Evolutionary conservation across 2,888 invertebrate species (phyloP).

Genomic region (Trisateles emortualis): DNA sequence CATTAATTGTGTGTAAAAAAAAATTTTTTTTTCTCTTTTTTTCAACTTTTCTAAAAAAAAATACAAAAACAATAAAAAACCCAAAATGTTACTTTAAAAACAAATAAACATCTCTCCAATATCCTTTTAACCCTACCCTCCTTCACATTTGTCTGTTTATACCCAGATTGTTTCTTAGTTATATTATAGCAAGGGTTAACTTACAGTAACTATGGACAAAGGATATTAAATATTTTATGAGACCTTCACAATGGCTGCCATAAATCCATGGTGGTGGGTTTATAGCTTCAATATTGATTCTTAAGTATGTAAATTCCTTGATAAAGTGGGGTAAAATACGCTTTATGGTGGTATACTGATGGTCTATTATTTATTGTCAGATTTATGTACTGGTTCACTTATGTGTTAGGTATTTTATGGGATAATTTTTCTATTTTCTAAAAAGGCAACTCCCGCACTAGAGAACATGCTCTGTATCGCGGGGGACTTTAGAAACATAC

Average conservation of each 20-base stretch:
- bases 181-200: constrained; percentile 24
- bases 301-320: constrained; percentile 11
- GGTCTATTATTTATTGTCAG: background rate
- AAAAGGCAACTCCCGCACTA: no score
- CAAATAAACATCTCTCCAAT: background rate
- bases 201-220: constrained; percentile 26
- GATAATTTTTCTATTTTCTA: no score
- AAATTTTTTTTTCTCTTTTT: no score
- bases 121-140: background rate
- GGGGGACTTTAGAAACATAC: no score
- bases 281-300: constrained; percentile 37
- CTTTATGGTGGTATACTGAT: background rate
- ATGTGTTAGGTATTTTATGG: background rate
- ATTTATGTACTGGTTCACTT: background rate
- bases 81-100: no score
- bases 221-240: constrained; percentile 41
- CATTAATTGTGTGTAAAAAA: no score
- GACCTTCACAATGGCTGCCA: constrained; percentile 20
- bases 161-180: constrained; percentile 12
- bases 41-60: no score
- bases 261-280: constrained; percentile 30
- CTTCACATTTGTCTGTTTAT: constrained; percentile 5
- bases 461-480: no score
- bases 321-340: background rate
- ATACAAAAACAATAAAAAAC: no score